Conservation (phyloP, 64 coral and sea anemone genomes). For the Pocillopora verrucosa region DNA sequence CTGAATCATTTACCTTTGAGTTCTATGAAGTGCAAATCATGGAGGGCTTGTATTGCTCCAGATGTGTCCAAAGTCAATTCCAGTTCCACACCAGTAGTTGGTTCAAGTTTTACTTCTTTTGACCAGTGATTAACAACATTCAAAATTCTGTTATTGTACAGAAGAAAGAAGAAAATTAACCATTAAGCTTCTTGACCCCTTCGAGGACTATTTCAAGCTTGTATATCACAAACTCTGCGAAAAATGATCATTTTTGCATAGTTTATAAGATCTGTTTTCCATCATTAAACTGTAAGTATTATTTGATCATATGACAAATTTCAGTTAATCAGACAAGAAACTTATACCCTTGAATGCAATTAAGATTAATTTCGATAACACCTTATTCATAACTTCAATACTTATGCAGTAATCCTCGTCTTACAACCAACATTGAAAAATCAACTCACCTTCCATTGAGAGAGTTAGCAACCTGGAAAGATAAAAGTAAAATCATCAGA, state of each 20-base stretch:
- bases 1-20: constrained; percentile 70
- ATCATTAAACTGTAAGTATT: too few relatives aligned
- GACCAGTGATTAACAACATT: constrained; percentile 57
- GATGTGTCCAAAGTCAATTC: constrained; percentile 87
- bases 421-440: background rate
- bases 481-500: background rate
- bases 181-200: background rate
- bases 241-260: too few relatives aligned
- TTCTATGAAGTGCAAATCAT: constrained; percentile 89
- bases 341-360: too few relatives aligned
- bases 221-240: too few relatives aligned
- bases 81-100: constrained; percentile 59
- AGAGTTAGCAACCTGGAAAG: constrained; percentile 62
- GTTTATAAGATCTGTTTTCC: too few relatives aligned
- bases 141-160: constrained; percentile 47
- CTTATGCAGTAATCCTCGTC: background rate
- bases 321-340: too few relatives aligned
- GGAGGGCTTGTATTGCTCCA: constrained; percentile 63
- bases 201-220: too few relatives aligned
- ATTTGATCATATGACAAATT: too few relatives aligned
- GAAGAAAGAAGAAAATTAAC: background rate
- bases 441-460: constrained; percentile 53
- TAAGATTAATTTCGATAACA: too few relatives aligned
- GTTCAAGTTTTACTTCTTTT: constrained; percentile 48
- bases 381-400: background rate